Evolutionary conservation across 1,140 invertebrate species (phyloP), one percentile per base, ranked within the genome.

Genomic region (Drosophila persimilis): DNA sequence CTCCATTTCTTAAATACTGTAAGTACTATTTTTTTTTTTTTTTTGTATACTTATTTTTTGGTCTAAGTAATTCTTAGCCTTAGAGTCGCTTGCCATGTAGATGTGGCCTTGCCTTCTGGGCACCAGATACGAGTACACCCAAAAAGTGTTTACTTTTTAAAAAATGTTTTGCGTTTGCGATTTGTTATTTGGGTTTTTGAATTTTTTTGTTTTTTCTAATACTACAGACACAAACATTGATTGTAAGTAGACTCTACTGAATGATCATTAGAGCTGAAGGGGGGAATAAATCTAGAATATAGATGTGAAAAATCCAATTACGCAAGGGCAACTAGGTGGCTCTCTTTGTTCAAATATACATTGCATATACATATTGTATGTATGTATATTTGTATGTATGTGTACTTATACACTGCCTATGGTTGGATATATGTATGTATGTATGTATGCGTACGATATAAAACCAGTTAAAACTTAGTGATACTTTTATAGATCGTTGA

Each of bases 211-310:
- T 61, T 31, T 55, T 64, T 44, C 60, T 76, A 73, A 65, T 41
- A 52, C 80, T 83, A 83, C 80, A 80, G 61, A 85, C 80, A 84
- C 73, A 72, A 80, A 85, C 72, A 84, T 85, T 80, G 76, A 84
- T 85, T 85, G 80, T 78, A 73, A 22, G 57, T 74, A 66, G 71
- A 69, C 62, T 46, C 75, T 85, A 83, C 71, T 48, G 48, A 79
- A 64, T 73, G 29, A 58, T 43, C 13, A 8, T 52, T 52, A 5
- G 43, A 45, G 22, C 35, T 35, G 6, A 39, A 11, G 13, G 35
- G 35, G 11, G 11, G 57, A 48, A 73, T 11, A 55, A 64, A 78
- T 73, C 41, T 35, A 60, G 52, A 45, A 43, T 58, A 57, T 54
- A 35, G 51, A 46, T 46, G 6, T 43, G 51, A 39, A 43, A 56